Evolutionary conservation across 1,140 invertebrate genomes (phyloP), one percentile per base, ranked within the genome.

Genomic region (Oscheius sp.): DNA sequence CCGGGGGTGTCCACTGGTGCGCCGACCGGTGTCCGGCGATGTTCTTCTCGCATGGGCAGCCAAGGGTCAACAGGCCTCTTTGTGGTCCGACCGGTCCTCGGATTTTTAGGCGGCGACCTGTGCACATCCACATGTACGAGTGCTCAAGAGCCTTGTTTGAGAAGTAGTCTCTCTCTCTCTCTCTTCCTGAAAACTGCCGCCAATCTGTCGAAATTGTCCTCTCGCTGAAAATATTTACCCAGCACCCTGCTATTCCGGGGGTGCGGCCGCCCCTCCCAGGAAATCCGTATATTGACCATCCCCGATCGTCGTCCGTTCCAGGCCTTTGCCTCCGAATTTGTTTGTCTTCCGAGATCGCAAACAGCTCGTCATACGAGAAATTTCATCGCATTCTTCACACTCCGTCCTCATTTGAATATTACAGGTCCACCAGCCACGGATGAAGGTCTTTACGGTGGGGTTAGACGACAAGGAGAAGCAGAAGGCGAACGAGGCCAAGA

Each of bases 361-460:
- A 42, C 38, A 42, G 10, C n/a, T n/a, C n/a, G n/a, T n/a, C n/a
- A n/a, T n/a, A n/a, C n/a, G n/a, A n/a, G n/a, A n/a, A n/a, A n/a
- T n/a, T n/a, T n/a, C n/a, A n/a, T n/a, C n/a, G n/a, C n/a, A n/a
- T 42, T n/a, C 38, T n/a, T 42, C 38, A 10, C 38, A 42, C 7
- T 42, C 38, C 38, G 7, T 10, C 7, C 38, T 10, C 13, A 62
- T 10, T 61, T 15, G 13, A n/a, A 34, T 68, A 15, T 73, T 76
- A 68, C 69, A 76, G 74, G 65, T 65, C 28, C 69, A 66, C 20
- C 74, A 77, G 29, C 67, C 66, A 55, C 65, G 66, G 75, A 80
- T 82, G 82, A 82, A 82, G 69, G 80, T 82, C 38, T 82, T 82
- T 62, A 84, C 80, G 61, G 82, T 82, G 46, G 82, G 82, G 20